A percentile compares a stretch with the other conserved stretches of the same genome.
Evolutionary conservation across 2,888 invertebrate species (phyloP).

Genomic region (Eupithecia insigniata): DNA sequence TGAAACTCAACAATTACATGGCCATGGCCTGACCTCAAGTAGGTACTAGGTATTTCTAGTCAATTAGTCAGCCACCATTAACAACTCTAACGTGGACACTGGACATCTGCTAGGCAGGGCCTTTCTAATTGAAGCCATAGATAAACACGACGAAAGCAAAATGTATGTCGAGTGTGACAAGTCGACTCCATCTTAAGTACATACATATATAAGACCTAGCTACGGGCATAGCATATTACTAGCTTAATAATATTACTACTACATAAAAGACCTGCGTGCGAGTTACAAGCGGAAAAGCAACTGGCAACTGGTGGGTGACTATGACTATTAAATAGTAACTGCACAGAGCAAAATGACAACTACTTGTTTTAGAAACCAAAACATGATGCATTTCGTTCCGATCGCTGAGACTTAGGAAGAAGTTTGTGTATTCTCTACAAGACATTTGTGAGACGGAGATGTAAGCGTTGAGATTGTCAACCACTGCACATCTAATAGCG

Average conservation of each 20-base stretch:
- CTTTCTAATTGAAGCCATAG: conserved; percentile 34
- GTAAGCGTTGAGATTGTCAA: background rate
- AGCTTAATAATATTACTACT: background rate
- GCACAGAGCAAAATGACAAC: background rate
- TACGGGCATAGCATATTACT: background rate
- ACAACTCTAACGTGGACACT: conserved; percentile 16
- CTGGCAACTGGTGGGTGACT: background rate
- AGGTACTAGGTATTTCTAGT: conserved; percentile 27
- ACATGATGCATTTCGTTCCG: background rate
- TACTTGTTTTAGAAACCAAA: background rate
- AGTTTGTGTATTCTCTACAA: background rate
- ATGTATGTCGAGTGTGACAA: background rate
- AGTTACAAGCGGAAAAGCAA: background rate
- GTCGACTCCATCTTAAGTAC: background rate
- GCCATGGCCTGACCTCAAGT: conserved; percentile 45
- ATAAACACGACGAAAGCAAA: conserved; percentile 7
- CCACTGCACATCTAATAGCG: background rate
- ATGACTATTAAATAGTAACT: background rate
- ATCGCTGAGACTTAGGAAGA: background rate
- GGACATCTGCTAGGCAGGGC: conserved; percentile 18
- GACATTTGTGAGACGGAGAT: background rate
- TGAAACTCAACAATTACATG: conserved; percentile 20
- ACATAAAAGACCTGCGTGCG: no score
- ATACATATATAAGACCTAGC: background rate
- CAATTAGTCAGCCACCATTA: conserved; percentile 24